Evolutionary conservation across 2,113 vertebrate species (phyloP).

Genomic region (Muntiacus muntjak): DNA sequence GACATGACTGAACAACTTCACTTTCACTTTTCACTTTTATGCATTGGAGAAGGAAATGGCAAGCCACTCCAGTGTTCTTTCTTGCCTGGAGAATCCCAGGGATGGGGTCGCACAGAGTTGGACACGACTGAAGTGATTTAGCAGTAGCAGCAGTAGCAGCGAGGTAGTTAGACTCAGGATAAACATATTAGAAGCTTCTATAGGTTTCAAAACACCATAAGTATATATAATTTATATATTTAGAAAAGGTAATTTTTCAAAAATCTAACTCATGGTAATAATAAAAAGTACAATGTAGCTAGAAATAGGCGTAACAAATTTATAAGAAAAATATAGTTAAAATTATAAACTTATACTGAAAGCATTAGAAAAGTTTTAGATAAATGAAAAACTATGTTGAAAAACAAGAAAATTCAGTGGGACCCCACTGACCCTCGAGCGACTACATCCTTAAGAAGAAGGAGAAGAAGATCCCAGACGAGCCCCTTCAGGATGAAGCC

Average conservation of each 20-base stretch:
- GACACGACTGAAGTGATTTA: no score
- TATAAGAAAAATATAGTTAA: not conserved
- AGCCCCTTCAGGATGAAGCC: no score
- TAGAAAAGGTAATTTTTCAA: not conserved
- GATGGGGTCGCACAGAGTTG: no score
- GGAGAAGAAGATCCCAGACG: no score
- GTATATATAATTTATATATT: not conserved
- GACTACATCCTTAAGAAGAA: no score
- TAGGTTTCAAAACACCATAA: not conserved
- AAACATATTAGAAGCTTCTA: not conserved
- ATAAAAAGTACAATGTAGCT: not conserved
- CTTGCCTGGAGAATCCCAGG: no score
- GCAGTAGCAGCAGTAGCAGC: not conserved
- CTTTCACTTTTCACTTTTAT: no score
- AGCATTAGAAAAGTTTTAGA: not conserved
- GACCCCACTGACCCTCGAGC: no score
- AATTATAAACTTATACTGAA: not conserved
- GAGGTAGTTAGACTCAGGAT: not conserved
- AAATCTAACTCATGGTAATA: not conserved
- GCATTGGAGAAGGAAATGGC: no score
- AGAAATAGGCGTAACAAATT: not conserved
- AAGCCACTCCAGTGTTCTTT: no score
- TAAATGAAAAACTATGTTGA: not conserved
- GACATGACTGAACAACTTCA: no score
- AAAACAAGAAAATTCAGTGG: not conserved